These are phyloP conservation scores for Pseudococcus viburni DNA, from an alignment of 2,888 invertebrate species.

Conservation along the genomic window DNA sequence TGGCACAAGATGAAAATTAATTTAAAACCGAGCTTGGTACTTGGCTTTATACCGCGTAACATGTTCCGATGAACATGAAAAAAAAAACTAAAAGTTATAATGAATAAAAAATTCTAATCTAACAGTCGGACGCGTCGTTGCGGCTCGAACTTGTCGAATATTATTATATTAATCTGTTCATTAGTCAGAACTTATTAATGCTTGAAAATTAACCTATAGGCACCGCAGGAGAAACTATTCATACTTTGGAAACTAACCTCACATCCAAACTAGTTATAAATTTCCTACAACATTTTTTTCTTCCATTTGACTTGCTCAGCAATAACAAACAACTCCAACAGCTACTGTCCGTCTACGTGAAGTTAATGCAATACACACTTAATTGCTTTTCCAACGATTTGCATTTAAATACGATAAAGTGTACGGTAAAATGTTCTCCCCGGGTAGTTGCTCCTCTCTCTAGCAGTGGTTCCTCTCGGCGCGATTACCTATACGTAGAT, in stretches of 20 bases:
- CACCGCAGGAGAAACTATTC: slow-evolving; percentile 39
- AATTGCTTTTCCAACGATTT: slow-evolving; percentile 58
- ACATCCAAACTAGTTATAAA: slow-evolving; percentile 53
- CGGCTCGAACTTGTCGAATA: slow-evolving; percentile 52
- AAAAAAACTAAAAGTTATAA: neutral
- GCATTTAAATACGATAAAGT: slow-evolving; percentile 63
- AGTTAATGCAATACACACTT: slow-evolving; percentile 58
- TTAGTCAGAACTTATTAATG: slow-evolving; percentile 54
- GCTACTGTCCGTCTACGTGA: slow-evolving; percentile 60
- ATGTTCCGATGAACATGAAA: slow-evolving; percentile 16
- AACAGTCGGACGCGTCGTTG: slow-evolving; percentile 7
- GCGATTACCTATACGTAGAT: neutral
- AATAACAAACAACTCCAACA: slow-evolving; percentile 60
- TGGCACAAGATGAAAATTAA: neutral
- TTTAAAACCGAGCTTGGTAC: neutral
- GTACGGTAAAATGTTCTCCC: slow-evolving; percentile 30
- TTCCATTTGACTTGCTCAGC: slow-evolving; percentile 58
- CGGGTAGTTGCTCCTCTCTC: neutral
- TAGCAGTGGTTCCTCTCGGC: neutral
- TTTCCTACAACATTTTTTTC: slow-evolving; percentile 36
- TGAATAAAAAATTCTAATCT: slow-evolving; percentile 51
- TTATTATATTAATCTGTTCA: slow-evolving; percentile 55
- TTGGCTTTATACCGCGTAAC: neutral
- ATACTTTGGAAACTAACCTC: slow-evolving; percentile 48
- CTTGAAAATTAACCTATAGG: slow-evolving; percentile 34